Evolutionary conservation across 2,888 invertebrate genomes (phyloP).

Genomic region (Cancer borealis): DNA sequence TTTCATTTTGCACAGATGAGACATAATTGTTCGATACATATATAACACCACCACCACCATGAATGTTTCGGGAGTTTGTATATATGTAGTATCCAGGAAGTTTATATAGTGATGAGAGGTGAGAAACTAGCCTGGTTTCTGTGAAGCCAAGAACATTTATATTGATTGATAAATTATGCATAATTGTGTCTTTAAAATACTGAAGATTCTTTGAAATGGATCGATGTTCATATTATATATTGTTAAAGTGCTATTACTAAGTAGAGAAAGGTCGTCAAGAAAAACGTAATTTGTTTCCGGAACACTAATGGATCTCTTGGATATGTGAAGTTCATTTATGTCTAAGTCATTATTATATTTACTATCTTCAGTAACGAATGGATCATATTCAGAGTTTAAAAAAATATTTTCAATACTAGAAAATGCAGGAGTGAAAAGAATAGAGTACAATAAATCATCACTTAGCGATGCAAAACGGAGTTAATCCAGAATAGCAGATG

Average conservation of each 20-base stretch:
- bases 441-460: neutral
- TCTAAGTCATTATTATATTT: conserved; percentile 22
- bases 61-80: neutral
- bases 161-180: neutral
- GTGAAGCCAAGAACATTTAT: conserved; percentile 26
- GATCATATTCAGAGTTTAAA: neutral
- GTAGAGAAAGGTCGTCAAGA: neutral
- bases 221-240: conserved; percentile 19
- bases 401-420: neutral
- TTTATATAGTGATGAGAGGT: neutral
- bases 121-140: neutral
- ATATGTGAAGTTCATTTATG: neutral
- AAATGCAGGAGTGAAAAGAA: neutral
- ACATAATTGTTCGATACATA: neutral
- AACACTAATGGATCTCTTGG: neutral
- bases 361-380: neutral
- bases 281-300: neutral
- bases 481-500: too few species aligned
- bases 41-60: neutral
- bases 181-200: neutral
- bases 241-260: neutral
- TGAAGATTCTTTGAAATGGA: conserved; percentile 35
- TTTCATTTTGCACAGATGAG: neutral
- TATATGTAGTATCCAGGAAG: neutral
- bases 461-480: neutral